A percentile compares a stretch with the other conserved stretches of the same genome.
Conservation (phyloP, 1,140 invertebrate species). For the Odontomachus brunneus region DNA sequence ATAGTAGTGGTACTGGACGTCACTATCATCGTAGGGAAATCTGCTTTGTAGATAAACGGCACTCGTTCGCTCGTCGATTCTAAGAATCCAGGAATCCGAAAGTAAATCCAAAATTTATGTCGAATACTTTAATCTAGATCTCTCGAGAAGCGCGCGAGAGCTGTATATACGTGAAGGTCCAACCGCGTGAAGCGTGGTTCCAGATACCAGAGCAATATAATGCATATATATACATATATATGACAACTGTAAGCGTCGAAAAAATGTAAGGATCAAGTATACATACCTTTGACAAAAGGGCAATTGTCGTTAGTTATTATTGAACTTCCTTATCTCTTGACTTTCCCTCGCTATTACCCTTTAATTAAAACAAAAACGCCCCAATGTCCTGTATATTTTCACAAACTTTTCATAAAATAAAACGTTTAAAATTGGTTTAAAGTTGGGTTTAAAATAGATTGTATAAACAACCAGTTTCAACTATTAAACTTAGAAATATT, state of each 20-base stretch:
- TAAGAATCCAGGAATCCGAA: not conserved
- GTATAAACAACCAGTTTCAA: not conserved
- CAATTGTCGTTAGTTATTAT: not conserved
- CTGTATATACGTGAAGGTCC: slow-evolving; percentile 30
- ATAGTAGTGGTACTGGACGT: slow-evolving; percentile 17
- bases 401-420: not conserved
- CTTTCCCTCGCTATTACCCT: not conserved
- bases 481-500: too few species aligned
- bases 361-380: not conserved
- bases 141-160: not conserved
- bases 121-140: slow-evolving; percentile 8
- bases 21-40: slow-evolving; percentile 53
- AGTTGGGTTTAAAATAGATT: not conserved
- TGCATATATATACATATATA: slow-evolving; percentile 5
- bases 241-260: slow-evolving; percentile 5
- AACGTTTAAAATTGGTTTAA: too few species aligned
- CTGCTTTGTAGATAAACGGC: slow-evolving; percentile 67
- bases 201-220: slow-evolving; percentile 21
- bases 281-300: not conserved
- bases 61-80: slow-evolving; percentile 53
- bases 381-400: not conserved
- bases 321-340: not conserved
- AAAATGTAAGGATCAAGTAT: slow-evolving; percentile 31
- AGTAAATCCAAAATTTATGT: not conserved
- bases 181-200: not conserved